Base-by-base conservation (phyloP, 1,140 invertebrate species). In the Neuroterus valhalla region DNA sequence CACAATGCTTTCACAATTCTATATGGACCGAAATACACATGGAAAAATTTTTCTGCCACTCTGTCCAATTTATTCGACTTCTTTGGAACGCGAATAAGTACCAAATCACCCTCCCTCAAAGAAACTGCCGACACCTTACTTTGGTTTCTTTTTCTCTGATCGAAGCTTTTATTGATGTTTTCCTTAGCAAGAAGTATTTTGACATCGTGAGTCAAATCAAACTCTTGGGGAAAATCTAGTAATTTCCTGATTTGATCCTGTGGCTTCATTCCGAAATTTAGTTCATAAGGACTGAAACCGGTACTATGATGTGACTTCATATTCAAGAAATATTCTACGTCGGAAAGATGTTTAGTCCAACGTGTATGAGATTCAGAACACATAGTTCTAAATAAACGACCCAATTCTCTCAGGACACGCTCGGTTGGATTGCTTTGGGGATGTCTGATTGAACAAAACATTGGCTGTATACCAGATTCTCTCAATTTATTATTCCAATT, bases 381-480 rank as follows among this genome's bases (percentile, higher is more conserved):
- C 44, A 45, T 2, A 5, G 50, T 55, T 55, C 3, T 10, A 55
- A 55, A 55, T 17, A 55, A 66, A 48, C 62, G 8, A 3, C 66
- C 44, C 17, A 67, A 46, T 73, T 73, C 71, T 4, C 71, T 19
- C 52, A 70, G 70, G 17, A 70, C 46, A 2, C 68, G 46, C 68
- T 74, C 45, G 3, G 66, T 52, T 14, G 66, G 66, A 55, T 68
- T 68, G 12, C 11, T 43, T 46, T 68, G 17, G 14, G 46, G 46
- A 66, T 71, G 70, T 19, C 70, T 38, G n/a, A 71, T 71, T 12
- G 70, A 31, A 5, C 17, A 62, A 69, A 42, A 50, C 4, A 74
- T 15, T 8, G 31, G 19, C 11, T 68, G 23, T 38, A 74, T 68
- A 14, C 45, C 45, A 15, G 23, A 45, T 3, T 50, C n/a, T 21